Conservation (phyloP, 2,113 vertebrate genomes). For the Cariama cristata region DNA sequence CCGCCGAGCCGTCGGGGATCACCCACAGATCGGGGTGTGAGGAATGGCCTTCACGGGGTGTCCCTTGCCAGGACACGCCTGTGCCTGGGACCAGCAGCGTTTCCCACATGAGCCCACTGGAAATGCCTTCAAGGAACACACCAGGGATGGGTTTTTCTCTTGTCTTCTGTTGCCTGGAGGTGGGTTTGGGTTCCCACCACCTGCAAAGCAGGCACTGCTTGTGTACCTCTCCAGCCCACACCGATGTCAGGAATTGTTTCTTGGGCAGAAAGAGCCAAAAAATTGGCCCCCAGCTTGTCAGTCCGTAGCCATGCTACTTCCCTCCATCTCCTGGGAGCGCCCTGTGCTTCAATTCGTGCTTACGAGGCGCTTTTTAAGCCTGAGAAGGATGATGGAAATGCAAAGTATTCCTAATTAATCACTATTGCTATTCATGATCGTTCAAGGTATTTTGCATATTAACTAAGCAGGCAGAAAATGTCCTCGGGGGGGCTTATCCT, state of each 20-base stretch:
- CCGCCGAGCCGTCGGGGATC: not conserved
- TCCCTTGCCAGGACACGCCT: too few relatives aligned
- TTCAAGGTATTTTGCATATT: not conserved
- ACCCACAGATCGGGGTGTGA: fast-evolving
- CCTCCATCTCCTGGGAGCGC: not conserved
- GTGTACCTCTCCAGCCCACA: not conserved
- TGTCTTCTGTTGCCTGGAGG: not conserved
- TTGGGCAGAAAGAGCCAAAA: not conserved
- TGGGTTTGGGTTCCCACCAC: not conserved
- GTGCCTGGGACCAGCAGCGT: fast-evolving
- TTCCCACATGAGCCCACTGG: fast-evolving
- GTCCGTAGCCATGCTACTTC: not conserved
- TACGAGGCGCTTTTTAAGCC: not conserved
- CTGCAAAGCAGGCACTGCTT: not conserved
- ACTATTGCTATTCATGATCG: not conserved
- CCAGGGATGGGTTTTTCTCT: fast-evolving
- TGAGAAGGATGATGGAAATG: not conserved
- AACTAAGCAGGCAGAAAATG: not conserved
- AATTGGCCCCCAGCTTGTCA: not conserved
- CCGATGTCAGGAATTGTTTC: fast-evolving
- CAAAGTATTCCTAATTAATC: not conserved
- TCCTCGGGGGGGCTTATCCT: not conserved
- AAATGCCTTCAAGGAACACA: not conserved
- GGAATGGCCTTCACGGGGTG: fast-evolving
- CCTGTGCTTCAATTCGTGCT: not conserved